phyloP scores from a whole-genome alignment of 2,113 vertebrate genomes.

The Acrocephalus arundinaceus region DNA sequence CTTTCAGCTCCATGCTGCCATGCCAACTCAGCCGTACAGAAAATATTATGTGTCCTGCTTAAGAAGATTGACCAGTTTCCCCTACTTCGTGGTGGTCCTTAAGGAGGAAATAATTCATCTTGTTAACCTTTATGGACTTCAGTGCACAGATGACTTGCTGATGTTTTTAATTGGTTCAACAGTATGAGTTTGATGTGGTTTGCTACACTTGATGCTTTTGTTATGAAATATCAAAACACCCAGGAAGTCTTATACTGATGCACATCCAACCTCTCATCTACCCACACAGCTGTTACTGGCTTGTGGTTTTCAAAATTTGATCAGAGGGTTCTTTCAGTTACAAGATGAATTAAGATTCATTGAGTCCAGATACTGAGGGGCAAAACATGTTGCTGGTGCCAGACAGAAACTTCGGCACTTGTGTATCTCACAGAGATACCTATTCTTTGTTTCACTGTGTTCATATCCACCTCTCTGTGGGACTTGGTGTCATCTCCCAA shows the following conservation, averaged over 20 bases:
- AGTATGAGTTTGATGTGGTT: constrained; percentile 20
- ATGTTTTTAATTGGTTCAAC: constrained; percentile 23
- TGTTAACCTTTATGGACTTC: background rate
- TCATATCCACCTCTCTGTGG: background rate
- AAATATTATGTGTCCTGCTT: background rate
- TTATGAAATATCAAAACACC: constrained; percentile 10
- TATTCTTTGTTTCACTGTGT: background rate
- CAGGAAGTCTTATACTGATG: constrained; percentile 1
- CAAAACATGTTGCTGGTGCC: background rate
- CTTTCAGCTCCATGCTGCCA: background rate
- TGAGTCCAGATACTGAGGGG: background rate
- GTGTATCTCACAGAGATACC: background rate
- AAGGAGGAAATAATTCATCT: constrained; percentile 1
- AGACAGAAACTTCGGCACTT: background rate
- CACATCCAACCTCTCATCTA: background rate
- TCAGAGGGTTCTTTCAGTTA: background rate
- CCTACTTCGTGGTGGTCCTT: background rate
- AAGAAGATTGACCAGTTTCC: background rate
- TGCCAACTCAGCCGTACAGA: background rate
- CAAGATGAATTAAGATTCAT: background rate
- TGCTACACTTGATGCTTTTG: constrained; percentile 36
- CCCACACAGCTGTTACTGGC: background rate
- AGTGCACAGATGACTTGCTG: background rate
- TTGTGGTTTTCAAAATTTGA: constrained; percentile 1
- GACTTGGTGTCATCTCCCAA: background rate